Conservation (phyloP, 2,113 vertebrate genomes). For the Dicentrarchus labrax region DNA sequence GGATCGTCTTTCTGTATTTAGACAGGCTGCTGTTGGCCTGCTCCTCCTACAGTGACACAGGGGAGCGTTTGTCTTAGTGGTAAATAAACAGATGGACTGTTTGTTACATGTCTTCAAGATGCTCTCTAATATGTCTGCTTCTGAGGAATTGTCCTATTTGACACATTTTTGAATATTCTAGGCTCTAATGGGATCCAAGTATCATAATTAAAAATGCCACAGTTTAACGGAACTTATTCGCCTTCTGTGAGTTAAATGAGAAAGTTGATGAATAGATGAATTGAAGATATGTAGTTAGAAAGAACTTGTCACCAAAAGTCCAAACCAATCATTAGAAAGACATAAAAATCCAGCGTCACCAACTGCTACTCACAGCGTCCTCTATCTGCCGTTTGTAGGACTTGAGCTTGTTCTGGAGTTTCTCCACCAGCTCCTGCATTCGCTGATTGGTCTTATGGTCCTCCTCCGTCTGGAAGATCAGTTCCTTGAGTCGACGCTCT, state of each 20-base stretch:
- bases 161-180: background rate
- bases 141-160: background rate
- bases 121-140: background rate
- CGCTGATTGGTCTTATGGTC: constrained; percentile 83
- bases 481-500: constrained; percentile 80
- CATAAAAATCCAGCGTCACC: background rate
- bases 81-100: background rate
- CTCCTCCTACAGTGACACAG: constrained; percentile 72
- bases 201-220: background rate
- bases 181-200: background rate
- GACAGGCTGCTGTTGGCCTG: constrained; percentile 82
- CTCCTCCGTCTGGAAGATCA: constrained; percentile 83
- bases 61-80: background rate
- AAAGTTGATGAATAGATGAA: too few relatives aligned
- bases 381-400: constrained; percentile 82
- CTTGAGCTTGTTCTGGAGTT: constrained; percentile 84
- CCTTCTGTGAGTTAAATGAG: background rate
- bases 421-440: constrained; percentile 84
- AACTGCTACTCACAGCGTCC: constrained; percentile 61
- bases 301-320: background rate
- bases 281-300: background rate
- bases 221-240: background rate
- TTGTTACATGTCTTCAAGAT: background rate
- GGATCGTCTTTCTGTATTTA: constrained; percentile 75
- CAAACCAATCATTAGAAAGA: background rate